Evolutionary conservation across 2,797 vertebrate genomes (phyloP).

Genomic region (Scolopax rusticola): DNA sequence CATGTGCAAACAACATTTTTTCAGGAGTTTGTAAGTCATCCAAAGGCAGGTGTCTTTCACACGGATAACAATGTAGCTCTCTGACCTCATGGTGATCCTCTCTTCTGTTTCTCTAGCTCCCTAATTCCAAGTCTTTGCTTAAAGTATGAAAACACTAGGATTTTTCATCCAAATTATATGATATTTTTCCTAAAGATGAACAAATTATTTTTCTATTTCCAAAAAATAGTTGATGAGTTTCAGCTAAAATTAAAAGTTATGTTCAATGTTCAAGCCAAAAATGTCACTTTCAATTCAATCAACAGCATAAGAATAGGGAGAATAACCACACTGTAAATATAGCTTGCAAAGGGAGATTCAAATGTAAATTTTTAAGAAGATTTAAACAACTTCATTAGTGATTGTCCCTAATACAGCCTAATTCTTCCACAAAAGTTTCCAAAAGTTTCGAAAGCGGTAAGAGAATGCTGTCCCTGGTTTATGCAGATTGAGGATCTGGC

Average conservation of each 20-base stretch:
- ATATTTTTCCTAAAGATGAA: neutral
- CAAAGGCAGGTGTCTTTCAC: slow-evolving; percentile 39
- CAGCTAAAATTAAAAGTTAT: neutral
- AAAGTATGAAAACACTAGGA: neutral
- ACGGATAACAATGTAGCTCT: neutral
- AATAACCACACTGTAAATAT: neutral
- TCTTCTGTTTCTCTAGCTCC: neutral
- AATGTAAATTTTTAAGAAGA: neutral
- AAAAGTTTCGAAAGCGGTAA: neutral
- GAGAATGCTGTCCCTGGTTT: neutral
- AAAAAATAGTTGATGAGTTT: neutral
- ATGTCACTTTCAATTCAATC: neutral
- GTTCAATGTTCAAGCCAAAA: neutral
- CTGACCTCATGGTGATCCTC: neutral
- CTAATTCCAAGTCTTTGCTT: neutral
- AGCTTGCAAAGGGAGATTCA: neutral
- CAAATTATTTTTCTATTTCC: neutral
- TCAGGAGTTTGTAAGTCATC: neutral
- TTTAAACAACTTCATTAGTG: neutral
- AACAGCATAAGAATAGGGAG: neutral
- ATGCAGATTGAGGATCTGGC: neutral
- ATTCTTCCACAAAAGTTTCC: neutral
- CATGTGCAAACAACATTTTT: neutral
- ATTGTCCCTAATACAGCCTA: neutral
- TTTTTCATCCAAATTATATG: neutral